phyloP scores from a whole-genome alignment of 2,797 vertebrate genomes.

The Sarcophilus harrisii region DNA sequence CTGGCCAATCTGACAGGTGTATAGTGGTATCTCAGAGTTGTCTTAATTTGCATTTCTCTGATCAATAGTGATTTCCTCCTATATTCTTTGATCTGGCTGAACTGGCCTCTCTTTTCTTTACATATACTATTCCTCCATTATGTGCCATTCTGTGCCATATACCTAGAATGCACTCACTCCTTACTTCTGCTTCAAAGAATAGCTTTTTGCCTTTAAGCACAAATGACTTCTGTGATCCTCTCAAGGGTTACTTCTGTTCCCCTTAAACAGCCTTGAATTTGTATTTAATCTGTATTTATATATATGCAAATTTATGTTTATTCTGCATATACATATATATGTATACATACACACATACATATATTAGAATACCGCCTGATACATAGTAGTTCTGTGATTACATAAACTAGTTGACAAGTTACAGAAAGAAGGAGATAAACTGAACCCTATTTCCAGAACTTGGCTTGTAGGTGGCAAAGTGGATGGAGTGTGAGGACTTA shows the following conservation, averaged over 20 bases:
- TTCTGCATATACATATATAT: not conserved
- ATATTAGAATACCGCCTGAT: not conserved
- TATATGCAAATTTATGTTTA: not conserved
- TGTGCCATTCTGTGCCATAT: not conserved
- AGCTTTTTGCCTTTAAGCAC: not conserved
- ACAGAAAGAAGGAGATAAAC: not conserved
- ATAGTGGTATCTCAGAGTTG: too few relatives aligned
- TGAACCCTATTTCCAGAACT: not conserved
- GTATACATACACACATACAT: too few relatives aligned
- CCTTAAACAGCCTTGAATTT: not conserved
- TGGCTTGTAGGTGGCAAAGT: not conserved
- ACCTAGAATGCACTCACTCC: too few relatives aligned
- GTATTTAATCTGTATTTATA: not conserved
- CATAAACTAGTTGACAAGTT: not conserved
- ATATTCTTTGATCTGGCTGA: not conserved
- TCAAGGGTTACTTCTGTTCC: not conserved
- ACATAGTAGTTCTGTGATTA: not conserved
- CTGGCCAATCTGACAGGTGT: too few relatives aligned
- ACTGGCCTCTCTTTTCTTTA: not conserved
- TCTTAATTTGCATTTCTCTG: too few relatives aligned
- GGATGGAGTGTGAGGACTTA: not conserved
- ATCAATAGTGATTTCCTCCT: too few relatives aligned
- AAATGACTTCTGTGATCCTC: not conserved
- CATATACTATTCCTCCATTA: not conserved
- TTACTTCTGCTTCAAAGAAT: not conserved